phyloP scores from a whole-genome alignment of 2,888 invertebrate genomes.

The Ophioninae sp. region DNA sequence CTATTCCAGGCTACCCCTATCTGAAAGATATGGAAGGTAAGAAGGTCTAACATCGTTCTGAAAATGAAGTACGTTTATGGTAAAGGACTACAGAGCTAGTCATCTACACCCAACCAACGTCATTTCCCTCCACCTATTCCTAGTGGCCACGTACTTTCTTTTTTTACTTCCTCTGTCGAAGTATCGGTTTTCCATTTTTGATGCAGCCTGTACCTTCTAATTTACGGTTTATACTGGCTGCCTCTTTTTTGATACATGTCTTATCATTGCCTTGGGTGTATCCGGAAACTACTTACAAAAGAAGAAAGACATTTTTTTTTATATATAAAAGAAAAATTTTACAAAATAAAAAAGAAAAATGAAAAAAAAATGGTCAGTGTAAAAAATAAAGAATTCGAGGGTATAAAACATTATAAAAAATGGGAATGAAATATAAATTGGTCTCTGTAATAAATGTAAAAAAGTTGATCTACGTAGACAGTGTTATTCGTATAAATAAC shows the following conservation, averaged over 20 bases:
- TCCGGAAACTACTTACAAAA: not conserved
- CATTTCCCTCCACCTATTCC: slow-evolving; percentile 29
- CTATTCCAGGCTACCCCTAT: slow-evolving; percentile 50
- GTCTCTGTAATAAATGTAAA: no score
- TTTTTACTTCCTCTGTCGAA: not conserved
- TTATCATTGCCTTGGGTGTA: slow-evolving; percentile 1
- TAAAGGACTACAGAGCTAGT: slow-evolving; percentile 42
- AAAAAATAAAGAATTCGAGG: no score
- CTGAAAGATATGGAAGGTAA: slow-evolving; percentile 56
- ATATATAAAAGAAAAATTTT: no score
- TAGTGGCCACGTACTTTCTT: not conserved
- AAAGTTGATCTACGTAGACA: no score
- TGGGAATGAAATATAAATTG: no score
- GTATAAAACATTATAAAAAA: no score
- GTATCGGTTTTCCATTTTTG: slow-evolving; percentile 62
- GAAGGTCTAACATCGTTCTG: slow-evolving; percentile 44
- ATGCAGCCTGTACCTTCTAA: not conserved
- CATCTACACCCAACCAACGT: slow-evolving; percentile 30
- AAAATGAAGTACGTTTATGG: slow-evolving; percentile 68
- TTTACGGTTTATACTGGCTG: slow-evolving; percentile 29
- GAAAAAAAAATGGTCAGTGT: no score
- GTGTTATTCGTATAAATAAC: no score
- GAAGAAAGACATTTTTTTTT: not conserved
- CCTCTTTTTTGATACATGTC: slow-evolving; percentile 15
- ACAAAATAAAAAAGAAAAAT: no score